Percentiles rank a stretch among this genome's conserved stretches.
Evolutionary conservation across 2,888 invertebrate genomes (phyloP).

Genomic region (Yponomeuta cagnagella): DNA sequence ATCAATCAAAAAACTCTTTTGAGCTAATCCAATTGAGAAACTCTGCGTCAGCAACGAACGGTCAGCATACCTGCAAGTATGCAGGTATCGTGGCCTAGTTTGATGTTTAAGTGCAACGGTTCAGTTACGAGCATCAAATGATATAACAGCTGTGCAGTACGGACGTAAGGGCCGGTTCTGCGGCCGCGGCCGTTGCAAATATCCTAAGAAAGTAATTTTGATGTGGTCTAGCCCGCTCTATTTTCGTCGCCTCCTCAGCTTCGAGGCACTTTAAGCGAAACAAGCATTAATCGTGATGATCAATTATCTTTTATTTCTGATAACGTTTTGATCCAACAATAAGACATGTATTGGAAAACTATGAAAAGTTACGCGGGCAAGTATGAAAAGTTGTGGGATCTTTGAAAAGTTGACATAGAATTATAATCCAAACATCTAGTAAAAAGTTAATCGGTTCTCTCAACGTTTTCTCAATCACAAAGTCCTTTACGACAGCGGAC

Average conservation of each 20-base stretch:
- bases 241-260: background rate
- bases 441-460: background rate
- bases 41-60: background rate
- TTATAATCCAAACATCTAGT: too few species aligned
- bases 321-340: background rate
- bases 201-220: background rate
- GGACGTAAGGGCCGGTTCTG: background rate
- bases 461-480: background rate
- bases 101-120: background rate
- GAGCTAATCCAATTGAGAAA: background rate
- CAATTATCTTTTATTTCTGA: background rate
- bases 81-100: constrained; percentile 10
- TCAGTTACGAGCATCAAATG: constrained; percentile 11
- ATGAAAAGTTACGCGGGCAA: background rate
- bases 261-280: background rate
- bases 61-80: background rate
- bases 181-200: background rate
- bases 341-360: too few species aligned
- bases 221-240: background rate
- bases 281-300: background rate
- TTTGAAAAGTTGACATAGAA: too few species aligned
- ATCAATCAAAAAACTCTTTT: too few species aligned
- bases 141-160: constrained; percentile 1
- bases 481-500: background rate
- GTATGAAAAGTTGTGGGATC: background rate